A percentile compares a stretch with the other conserved stretches of the same genome.
phyloP scores from a whole-genome alignment of 2,888 invertebrate species.

The Synanthedon andrenaeformis region DNA sequence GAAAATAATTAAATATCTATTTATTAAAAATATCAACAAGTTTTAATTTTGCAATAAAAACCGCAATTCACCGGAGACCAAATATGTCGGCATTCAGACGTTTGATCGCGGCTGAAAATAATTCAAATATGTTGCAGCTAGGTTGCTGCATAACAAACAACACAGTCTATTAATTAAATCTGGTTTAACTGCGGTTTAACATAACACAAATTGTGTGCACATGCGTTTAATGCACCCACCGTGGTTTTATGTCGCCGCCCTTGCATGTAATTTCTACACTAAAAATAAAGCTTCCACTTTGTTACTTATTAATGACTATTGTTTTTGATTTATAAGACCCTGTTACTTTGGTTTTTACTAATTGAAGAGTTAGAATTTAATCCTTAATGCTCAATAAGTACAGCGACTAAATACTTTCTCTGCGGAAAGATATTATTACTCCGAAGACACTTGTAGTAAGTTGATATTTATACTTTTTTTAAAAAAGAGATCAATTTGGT shows the following conservation, averaged over 20 bases:
- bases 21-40: too few relatives aligned
- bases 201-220: slow-evolving; percentile 1
- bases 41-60: neutral
- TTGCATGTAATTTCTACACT: neutral
- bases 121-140: slow-evolving; percentile 6
- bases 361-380: neutral
- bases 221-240: slow-evolving; percentile 1
- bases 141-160: slow-evolving; percentile 4
- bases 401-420: too few relatives aligned
- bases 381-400: neutral
- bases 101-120: slow-evolving; percentile 6
- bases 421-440: too few relatives aligned
- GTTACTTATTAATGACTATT: neutral
- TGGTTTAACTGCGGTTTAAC: slow-evolving; percentile 1
- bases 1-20: too few relatives aligned
- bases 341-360: too few relatives aligned
- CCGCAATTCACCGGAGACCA: neutral
- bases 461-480: too few relatives aligned
- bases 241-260: neutral
- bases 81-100: neutral
- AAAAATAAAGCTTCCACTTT: neutral
- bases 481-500: too few relatives aligned
- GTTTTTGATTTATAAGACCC: neutral
- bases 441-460: too few relatives aligned
- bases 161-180: slow-evolving; percentile 9